Percentiles rank a stretch among this genome's conserved stretches.
Conservation (phyloP, 2,888 invertebrate genomes). For the Arge pagana region DNA sequence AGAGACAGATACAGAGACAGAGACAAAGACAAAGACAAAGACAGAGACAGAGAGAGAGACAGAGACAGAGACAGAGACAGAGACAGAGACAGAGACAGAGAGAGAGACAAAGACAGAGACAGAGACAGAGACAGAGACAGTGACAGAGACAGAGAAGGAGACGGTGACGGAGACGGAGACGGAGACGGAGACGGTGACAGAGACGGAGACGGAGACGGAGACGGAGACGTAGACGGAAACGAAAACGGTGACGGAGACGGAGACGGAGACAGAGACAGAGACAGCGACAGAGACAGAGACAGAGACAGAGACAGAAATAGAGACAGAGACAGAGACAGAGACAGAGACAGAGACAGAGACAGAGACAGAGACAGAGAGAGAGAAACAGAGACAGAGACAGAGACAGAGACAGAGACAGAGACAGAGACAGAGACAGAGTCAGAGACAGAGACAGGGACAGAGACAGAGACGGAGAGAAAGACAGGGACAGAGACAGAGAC, state of each 20-base stretch:
- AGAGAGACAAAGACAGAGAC: no score
- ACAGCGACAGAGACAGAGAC: neutral
- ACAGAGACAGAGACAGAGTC: neutral
- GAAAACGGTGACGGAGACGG: no score
- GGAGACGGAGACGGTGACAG: neutral
- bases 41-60: neutral
- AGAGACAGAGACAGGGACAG: no score
- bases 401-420: neutral
- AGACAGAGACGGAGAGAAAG: no score
- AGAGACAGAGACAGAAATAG: no score
- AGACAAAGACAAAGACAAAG: no score
- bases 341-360: neutral
- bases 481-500: no score
- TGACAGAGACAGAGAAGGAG: no score
- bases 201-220: no score
- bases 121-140: neutral
- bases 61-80: neutral
- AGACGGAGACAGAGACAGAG: no score
- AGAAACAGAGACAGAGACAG: neutral
- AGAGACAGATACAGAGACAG: no score
- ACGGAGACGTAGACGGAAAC: no score
- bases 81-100: neutral
- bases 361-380: neutral
- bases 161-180: neutral
- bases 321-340: neutral